Conservation (phyloP, 2,797 vertebrate genomes). For the Merluccius polli region DNA sequence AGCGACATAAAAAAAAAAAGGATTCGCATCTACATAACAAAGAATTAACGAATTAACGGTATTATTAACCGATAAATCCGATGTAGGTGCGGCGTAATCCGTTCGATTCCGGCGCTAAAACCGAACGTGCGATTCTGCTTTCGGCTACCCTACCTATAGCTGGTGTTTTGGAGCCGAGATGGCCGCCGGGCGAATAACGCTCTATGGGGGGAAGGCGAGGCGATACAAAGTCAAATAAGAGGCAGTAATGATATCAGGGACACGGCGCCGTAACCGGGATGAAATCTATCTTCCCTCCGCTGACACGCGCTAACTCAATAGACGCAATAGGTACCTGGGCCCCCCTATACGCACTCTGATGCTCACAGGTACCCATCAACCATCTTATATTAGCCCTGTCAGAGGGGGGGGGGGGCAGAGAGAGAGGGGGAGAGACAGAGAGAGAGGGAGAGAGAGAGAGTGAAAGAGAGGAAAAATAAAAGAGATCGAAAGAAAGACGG, state of each 20-base stretch:
- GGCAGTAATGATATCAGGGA: constrained; percentile 63
- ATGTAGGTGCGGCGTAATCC: too few relatives aligned
- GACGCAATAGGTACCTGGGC: constrained; percentile 48
- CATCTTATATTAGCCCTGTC: constrained; percentile 64
- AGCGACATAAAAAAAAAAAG: too few relatives aligned
- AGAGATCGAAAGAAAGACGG: too few relatives aligned
- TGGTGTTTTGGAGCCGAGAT: too few relatives aligned
- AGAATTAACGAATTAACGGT: too few relatives aligned
- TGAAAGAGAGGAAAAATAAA: constrained; percentile 1
- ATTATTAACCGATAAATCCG: too few relatives aligned
- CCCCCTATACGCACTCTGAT: constrained; percentile 37
- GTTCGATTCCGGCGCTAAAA: too few relatives aligned
- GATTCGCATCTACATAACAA: too few relatives aligned
- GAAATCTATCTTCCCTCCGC: constrained; percentile 59
- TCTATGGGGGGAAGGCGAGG: constrained; percentile 41
- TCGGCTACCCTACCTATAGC: too few relatives aligned
- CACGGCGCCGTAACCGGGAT: constrained; percentile 55
- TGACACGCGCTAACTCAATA: constrained; percentile 51
- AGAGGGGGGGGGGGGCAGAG: background rate
- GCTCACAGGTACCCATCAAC: constrained; percentile 65
- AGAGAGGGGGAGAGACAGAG: background rate
- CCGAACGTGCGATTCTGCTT: too few relatives aligned
- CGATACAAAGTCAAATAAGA: constrained; percentile 63
- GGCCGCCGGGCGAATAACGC: too few relatives aligned
- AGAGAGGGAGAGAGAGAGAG: background rate